Conservation (phyloP, 2,888 invertebrate genomes). For the Scaptomyza cyrtandrae region DNA sequence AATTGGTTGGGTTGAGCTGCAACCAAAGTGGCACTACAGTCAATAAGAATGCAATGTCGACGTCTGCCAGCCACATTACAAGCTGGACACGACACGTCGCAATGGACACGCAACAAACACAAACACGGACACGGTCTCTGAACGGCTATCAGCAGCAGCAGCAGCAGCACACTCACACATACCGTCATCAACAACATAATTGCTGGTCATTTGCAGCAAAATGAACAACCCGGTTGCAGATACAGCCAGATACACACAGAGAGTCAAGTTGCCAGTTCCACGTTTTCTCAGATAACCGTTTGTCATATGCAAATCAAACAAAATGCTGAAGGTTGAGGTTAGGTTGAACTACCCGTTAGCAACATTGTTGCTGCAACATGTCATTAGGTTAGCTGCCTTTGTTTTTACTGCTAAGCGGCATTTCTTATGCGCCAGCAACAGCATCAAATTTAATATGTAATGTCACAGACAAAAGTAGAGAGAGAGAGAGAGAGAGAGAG, state of each 20-base stretch:
- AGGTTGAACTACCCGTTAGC: conserved; percentile 27
- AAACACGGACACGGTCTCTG: conserved; percentile 30
- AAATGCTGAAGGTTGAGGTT: conserved; percentile 34
- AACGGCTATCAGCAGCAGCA: conserved; percentile 55
- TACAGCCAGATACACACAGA: conserved; percentile 8
- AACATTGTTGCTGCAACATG: conserved; percentile 79
- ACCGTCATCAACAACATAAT: conserved; percentile 72
- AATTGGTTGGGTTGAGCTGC: conserved; percentile 31
- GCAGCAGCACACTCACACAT: conserved; percentile 23
- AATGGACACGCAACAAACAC: conserved; percentile 42
- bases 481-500: neutral
- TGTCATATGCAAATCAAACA: conserved; percentile 79
- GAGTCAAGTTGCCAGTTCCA: conserved; percentile 9
- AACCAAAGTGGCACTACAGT: conserved; percentile 73
- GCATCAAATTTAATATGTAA: conserved; percentile 53
- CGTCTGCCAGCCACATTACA: conserved; percentile 74
- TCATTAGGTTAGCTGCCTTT: conserved; percentile 25
- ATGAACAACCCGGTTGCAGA: conserved; percentile 57
- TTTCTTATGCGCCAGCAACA: conserved; percentile 40
- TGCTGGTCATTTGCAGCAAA: conserved; percentile 81
- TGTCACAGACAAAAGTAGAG: conserved; percentile 1
- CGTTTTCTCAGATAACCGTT: conserved; percentile 29
- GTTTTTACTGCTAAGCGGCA: conserved; percentile 59
- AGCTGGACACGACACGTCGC: conserved; percentile 67
- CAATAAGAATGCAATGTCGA: conserved; percentile 78